Evolutionary conservation across 92 coral and sea anemone genomes (phyloP), one percentile per base, ranked within the genome.

Genomic region (Phenganax stokvisi): DNA sequence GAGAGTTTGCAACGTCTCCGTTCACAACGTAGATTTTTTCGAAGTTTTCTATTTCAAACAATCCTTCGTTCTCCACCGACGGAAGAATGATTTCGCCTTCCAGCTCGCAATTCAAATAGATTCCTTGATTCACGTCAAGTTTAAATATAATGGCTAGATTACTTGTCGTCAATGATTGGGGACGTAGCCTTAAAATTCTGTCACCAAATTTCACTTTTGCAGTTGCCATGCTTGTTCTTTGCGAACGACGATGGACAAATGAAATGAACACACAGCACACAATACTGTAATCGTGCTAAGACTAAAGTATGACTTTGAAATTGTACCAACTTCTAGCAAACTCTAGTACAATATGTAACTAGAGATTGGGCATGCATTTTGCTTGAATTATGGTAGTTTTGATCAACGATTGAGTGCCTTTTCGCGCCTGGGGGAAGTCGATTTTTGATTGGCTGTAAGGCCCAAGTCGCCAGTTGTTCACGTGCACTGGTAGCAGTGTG

Each of bases 1-100:
- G 51, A 68, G 47, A 37, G 6, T 12, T 68, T 29, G 11, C 73
- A 47, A 68, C 1, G 73, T 81, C 85, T 10, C 83, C 72, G 74
- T 81, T 81, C 30, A 86, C 88, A 12, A 60, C 47, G 76, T 86
- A 81, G 7, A 70, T 81, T 81, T 80, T 72, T 25, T 51, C 31
- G n/a, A 74, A 72, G 51, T 86, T 69, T 64, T 81, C 88, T 9
- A 75, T 9, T 17, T 51, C 56, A 13, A 86, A 81, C 51, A 29
- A 47, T 10, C 73, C 7, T 29, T 83, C 57, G 12, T 81, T 84
- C 53, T 13, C 70, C 12, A 74, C 69, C 12, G 63, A 75, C 15
- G 82, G 82, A 16, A 86, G 57, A 68, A 75, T 81, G 16, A 81
- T 86, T 74, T 81, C 85, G 51, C 72, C 88, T 47, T 80, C 85